phyloP scores from a whole-genome alignment of 2,888 invertebrate genomes.

The Erpobdella octoculata region DNA sequence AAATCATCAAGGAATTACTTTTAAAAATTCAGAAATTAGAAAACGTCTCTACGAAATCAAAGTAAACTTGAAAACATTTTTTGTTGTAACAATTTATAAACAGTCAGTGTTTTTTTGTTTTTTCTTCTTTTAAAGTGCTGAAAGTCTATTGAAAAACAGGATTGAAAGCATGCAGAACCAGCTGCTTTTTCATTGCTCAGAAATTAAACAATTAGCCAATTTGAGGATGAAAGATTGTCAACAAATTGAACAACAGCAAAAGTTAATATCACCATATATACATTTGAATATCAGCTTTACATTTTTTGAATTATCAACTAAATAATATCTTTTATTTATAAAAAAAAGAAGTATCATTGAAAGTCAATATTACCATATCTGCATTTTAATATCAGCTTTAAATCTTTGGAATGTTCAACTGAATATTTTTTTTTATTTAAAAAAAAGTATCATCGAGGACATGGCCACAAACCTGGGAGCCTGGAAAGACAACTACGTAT shows the following conservation, averaged over 20 bases:
- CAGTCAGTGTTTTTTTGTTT: background rate
- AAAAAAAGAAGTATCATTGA: too few relatives aligned
- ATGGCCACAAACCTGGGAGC: conserved; percentile 51
- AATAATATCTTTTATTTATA: too few relatives aligned
- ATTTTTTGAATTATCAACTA: too few relatives aligned
- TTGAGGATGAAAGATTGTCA: conserved; percentile 40
- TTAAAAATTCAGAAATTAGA: conserved; percentile 40
- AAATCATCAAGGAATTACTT: conserved; percentile 47
- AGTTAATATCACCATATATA: background rate
- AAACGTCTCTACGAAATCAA: conserved; percentile 30
- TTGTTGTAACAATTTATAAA: background rate
- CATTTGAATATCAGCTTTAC: background rate
- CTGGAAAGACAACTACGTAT: conserved; percentile 55
- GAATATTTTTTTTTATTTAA: background rate
- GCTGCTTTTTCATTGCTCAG: conserved; percentile 55
- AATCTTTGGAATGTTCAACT: too few relatives aligned
- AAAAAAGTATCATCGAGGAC: conserved; percentile 44
- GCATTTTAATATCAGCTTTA: conserved; percentile 36
- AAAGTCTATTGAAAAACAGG: conserved; percentile 43
- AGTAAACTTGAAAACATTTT: background rate
- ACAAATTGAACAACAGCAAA: conserved; percentile 16
- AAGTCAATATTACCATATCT: background rate
- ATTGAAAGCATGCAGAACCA: conserved; percentile 50
- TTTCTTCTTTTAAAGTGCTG: conserved; percentile 18
- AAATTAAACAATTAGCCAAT: conserved; percentile 51